Percentiles rank a stretch among this genome's conserved stretches.
Conservation (phyloP, 2,113 vertebrate species). For the Brachyhypopomus gauderio region DNA sequence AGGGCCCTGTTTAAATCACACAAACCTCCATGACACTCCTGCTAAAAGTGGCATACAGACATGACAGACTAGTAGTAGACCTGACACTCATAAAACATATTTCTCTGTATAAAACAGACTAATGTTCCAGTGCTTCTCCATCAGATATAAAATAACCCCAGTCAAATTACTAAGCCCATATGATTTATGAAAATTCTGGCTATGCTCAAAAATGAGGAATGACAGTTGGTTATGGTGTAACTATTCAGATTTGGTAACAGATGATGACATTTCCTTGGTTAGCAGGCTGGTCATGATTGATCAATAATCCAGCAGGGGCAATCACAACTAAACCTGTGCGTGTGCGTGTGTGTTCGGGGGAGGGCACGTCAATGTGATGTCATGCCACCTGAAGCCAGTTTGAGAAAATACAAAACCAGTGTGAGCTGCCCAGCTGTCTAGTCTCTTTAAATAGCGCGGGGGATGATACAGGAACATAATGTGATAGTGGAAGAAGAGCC, state of each 20-base stretch:
- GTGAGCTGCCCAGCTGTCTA: not conserved
- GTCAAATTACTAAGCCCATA: not conserved
- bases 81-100: too few relatives aligned
- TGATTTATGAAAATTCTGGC: not conserved
- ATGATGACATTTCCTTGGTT: constrained; percentile 60
- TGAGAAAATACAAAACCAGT: not conserved
- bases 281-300: not conserved
- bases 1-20: too few relatives aligned
- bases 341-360: not conserved
- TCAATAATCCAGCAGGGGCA: not conserved
- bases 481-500: constrained; percentile 20
- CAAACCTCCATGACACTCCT: too few relatives aligned
- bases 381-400: not conserved
- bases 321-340: not conserved
- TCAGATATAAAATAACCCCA: not conserved
- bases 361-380: not conserved
- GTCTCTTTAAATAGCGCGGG: not conserved
- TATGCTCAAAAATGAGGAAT: not conserved
- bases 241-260: constrained; percentile 59
- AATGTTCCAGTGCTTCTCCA: not conserved
- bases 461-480: constrained; percentile 13
- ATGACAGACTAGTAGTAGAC: too few relatives aligned
- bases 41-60: too few relatives aligned
- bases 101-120: not conserved
- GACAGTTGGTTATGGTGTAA: constrained; percentile 60